These are phyloP conservation scores for Lanius ludovicianus DNA, from an alignment of 2,113 vertebrate genomes.

Conservation along the genomic window DNA sequence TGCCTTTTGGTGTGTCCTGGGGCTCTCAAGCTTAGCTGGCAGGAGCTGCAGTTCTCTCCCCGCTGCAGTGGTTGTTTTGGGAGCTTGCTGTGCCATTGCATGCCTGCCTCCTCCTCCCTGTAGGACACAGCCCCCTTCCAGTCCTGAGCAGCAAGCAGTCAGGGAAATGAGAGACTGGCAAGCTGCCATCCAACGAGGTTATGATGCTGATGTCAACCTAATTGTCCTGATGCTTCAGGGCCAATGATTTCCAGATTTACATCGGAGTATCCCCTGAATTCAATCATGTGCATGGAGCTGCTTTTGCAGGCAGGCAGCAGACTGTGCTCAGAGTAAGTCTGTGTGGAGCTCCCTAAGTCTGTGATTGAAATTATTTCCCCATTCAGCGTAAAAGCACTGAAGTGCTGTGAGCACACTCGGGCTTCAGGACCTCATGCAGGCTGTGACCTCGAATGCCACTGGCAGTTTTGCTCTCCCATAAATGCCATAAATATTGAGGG, in stretches of 20 bases:
- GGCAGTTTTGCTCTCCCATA: not conserved
- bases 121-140: not conserved
- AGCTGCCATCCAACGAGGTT: fast-evolving
- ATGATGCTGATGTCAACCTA: not conserved
- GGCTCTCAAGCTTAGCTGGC: not conserved
- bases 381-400: not conserved
- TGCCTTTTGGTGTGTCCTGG: not conserved
- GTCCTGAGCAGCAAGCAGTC: not conserved
- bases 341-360: not conserved
- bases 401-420: not conserved
- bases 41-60: not conserved
- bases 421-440: not conserved
- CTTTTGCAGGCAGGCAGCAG: not conserved
- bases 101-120: not conserved
- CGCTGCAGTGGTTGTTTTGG: not conserved
- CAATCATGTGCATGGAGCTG: not conserved
- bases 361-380: not conserved
- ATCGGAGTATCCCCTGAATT: not conserved
- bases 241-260: not conserved
- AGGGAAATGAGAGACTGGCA: not conserved
- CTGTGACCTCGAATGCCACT: not conserved
- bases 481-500: not conserved
- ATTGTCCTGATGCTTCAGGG: not conserved
- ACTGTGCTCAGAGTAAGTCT: not conserved
- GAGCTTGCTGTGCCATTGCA: not conserved